Evolutionary conservation across 2,797 vertebrate genomes (phyloP).

Genomic region (Trichosurus vulpecula): DNA sequence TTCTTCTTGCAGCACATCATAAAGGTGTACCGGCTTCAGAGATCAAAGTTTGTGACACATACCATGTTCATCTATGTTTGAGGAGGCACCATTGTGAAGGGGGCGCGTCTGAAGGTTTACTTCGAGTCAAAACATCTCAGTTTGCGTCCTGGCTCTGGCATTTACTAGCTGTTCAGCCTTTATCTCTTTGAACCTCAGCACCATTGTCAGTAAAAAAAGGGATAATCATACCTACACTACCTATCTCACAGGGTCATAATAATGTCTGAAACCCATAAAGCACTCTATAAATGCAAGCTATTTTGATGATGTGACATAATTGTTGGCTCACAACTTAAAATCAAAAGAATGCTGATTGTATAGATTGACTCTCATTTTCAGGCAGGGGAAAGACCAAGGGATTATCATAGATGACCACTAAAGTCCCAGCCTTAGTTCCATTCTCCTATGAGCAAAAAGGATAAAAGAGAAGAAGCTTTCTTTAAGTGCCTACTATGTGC

Average conservation of each 20-base stretch:
- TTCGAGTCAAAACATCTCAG: neutral
- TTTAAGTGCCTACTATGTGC: neutral
- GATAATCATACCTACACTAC: neutral
- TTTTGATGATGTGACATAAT: neutral
- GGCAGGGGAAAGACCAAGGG: neutral
- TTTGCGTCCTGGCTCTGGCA: neutral
- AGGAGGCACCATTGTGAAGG: neutral
- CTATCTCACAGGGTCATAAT: neutral
- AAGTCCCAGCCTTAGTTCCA: neutral
- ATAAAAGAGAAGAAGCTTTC: neutral
- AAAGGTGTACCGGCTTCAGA: neutral
- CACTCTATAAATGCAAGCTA: neutral
- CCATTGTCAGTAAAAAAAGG: neutral
- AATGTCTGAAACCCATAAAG: neutral
- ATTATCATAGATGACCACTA: neutral
- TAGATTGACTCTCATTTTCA: neutral
- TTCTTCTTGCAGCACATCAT: neutral
- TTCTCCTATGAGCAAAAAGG: neutral
- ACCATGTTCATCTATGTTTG: neutral
- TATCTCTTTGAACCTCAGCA: neutral
- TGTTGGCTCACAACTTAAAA: neutral
- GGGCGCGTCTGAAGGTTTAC: neutral
- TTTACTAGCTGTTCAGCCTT: neutral
- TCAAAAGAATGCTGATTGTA: neutral
- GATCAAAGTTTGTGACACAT: neutral